These are phyloP conservation scores for Lithophane ornitopus DNA, from an alignment of 2,888 invertebrate genomes.

Conservation along the genomic window DNA sequence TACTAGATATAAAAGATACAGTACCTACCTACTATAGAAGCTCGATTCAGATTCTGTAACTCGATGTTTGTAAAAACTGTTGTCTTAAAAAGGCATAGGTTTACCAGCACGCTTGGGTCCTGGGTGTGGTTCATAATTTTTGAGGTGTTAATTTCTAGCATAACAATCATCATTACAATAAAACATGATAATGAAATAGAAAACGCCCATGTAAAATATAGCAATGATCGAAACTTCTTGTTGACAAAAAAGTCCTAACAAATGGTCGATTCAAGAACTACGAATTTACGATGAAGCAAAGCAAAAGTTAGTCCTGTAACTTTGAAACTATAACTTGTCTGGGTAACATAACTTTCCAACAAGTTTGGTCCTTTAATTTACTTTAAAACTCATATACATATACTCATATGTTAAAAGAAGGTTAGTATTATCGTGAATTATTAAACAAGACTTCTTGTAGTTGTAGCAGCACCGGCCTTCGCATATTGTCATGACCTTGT, in stretches of 20 bases:
- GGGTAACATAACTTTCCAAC: constrained; percentile 17
- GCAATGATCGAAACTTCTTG: background rate
- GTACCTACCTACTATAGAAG: background rate
- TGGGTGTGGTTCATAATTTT: background rate
- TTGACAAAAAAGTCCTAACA: constrained; percentile 13
- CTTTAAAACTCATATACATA: constrained; percentile 24
- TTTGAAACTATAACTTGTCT: constrained; percentile 27
- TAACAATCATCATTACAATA: background rate
- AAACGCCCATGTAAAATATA: background rate
- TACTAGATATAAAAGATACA: background rate
- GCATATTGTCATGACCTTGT: constrained; percentile 63
- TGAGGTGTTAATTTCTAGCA: background rate
- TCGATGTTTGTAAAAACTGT: background rate
- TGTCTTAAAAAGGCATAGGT: background rate
- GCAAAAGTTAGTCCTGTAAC: constrained; percentile 26
- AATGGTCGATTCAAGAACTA: constrained; percentile 10
- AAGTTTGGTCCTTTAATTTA: constrained; percentile 31
- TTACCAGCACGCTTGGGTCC: background rate
- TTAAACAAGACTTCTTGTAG: constrained; percentile 48
- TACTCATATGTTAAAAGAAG: background rate
- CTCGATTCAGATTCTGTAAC: background rate
- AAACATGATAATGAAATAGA: background rate
- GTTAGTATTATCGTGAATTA: constrained; percentile 47
- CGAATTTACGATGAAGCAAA: constrained; percentile 27
- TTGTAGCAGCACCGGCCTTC: constrained; percentile 49